phyloP scores from a whole-genome alignment of 30 jellyfish, hydroid and myxozoan species.

The Hydractinia symbiolongicarpus region DNA sequence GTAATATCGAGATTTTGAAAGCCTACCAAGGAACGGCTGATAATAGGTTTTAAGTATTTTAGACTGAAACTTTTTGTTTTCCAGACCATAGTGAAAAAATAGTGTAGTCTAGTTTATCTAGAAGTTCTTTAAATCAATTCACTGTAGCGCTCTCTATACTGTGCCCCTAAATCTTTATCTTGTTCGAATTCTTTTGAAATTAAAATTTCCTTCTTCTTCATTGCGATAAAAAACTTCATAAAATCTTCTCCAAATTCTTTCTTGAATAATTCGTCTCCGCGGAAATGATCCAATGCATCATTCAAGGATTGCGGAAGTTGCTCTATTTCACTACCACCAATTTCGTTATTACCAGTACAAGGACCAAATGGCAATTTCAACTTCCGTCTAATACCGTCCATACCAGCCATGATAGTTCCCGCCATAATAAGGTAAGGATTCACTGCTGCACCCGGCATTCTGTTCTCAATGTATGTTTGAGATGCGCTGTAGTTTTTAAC shows the following conservation, averaged over 20 bases:
- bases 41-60: no score
- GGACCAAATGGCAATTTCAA: conserved; percentile 1
- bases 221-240: conserved; percentile 12
- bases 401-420: conserved; percentile 29
- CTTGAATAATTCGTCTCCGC: neutral
- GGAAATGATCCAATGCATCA: conserved; percentile 24
- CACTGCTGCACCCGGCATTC: conserved; percentile 34
- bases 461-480: conserved; percentile 20
- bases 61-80: no score
- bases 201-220: conserved; percentile 16
- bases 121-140: no score
- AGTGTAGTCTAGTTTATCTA: no score
- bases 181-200: no score
- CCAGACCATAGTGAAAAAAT: no score
- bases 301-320: conserved; percentile 13
- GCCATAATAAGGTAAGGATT: conserved; percentile 35
- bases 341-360: neutral
- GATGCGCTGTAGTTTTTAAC: neutral
- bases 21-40: no score
- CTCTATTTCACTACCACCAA: neutral
- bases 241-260: conserved; percentile 25
- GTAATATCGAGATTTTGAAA: no score
- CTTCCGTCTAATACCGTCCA: conserved; percentile 31
- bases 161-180: no score
- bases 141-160: no score